phyloP scores from a whole-genome alignment of 2,113 vertebrate species.

The Origma solitaria region DNA sequence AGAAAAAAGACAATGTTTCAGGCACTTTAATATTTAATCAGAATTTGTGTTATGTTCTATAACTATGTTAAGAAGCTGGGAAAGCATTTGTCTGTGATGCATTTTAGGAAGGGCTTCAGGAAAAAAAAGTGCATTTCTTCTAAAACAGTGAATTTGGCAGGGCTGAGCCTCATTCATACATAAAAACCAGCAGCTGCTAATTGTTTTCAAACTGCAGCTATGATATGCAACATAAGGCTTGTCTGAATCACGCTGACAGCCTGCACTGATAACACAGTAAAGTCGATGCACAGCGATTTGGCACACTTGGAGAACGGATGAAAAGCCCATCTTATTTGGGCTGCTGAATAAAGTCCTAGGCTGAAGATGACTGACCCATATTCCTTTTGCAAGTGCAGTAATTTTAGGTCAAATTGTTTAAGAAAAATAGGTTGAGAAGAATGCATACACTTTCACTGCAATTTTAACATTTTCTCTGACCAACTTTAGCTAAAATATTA shows the following conservation, averaged over 20 bases:
- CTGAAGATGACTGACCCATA: not conserved
- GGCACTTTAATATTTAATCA: not conserved
- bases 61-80: not conserved
- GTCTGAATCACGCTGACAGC: not conserved
- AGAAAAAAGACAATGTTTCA: not conserved
- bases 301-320: not conserved
- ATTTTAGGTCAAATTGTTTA: slow-evolving; percentile 1
- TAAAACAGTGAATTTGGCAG: not conserved
- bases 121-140: not conserved
- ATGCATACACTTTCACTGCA: not conserved
- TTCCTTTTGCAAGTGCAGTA: not conserved
- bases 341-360: not conserved
- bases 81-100: not conserved
- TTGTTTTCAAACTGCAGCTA: not conserved
- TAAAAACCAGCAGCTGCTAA: not conserved
- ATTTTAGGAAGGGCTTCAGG: not conserved
- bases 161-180: not conserved
- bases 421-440: not conserved
- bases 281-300: not conserved
- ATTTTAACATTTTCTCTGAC: not conserved
- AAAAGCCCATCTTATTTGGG: not conserved
- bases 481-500: not conserved
- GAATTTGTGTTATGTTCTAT: not conserved
- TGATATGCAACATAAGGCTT: not conserved
- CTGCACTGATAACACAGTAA: not conserved